Evolutionary conservation across 2,113 vertebrate genomes (phyloP).

Genomic region (Calidris pugnax): DNA sequence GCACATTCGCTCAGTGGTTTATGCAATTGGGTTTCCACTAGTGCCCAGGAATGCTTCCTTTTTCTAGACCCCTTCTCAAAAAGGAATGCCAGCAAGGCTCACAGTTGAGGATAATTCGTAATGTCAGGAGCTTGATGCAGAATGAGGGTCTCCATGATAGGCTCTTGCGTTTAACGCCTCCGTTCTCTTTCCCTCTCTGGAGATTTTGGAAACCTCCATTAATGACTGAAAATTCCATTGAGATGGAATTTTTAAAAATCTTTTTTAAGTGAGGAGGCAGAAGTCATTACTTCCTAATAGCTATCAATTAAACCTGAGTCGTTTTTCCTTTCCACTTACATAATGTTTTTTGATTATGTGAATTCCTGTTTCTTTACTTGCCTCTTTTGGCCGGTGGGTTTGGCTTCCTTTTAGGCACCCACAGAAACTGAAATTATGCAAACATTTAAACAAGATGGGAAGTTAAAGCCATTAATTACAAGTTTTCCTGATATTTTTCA

Average conservation of each 20-base stretch:
- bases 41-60: neutral
- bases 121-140: neutral
- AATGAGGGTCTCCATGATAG: neutral
- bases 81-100: neutral
- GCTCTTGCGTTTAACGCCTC: neutral
- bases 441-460: neutral
- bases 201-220: conserved; percentile 5
- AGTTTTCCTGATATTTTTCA: neutral
- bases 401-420: neutral
- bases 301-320: conserved; percentile 6
- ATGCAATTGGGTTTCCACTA: neutral
- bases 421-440: neutral
- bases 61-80: neutral
- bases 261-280: neutral
- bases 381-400: neutral
- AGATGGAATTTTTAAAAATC: neutral
- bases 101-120: neutral
- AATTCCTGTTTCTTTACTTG: neutral
- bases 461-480: neutral
- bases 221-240: conserved; percentile 11
- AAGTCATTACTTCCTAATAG: neutral
- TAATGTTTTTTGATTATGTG: neutral
- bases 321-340: neutral
- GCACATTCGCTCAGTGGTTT: neutral
- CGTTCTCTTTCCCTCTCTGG: neutral